A percentile compares a stretch with the other conserved stretches of the same genome.
phyloP scores from a whole-genome alignment of 2,797 vertebrate species.

The Craterocephalus amniculus region DNA sequence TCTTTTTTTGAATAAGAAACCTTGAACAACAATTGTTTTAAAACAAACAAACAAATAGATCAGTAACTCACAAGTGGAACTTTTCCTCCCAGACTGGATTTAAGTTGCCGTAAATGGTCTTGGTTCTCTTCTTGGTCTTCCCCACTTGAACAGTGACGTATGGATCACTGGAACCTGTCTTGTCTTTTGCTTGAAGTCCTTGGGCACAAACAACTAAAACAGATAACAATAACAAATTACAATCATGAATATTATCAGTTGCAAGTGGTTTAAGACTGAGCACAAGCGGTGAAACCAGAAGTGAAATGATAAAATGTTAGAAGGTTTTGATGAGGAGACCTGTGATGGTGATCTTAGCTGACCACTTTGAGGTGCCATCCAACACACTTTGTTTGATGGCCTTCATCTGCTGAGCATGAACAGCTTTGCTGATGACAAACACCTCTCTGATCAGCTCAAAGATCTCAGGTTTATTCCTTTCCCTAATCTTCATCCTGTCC shows the following conservation, averaged over 20 bases:
- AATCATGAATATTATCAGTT: neutral
- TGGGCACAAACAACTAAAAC: constrained; percentile 94
- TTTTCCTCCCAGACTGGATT: constrained; percentile 99
- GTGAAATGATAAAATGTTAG: neutral
- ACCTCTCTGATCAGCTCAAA: constrained; percentile 97
- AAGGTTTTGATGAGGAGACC: constrained; percentile 75
- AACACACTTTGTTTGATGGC: constrained; percentile 97
- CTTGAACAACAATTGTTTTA: neutral
- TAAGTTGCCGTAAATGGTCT: constrained; percentile 98
- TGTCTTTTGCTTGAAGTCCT: constrained; percentile 98
- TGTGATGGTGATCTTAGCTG: constrained; percentile 97
- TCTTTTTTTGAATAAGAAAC: neutral
- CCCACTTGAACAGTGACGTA: constrained; percentile 98
- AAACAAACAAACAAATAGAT: neutral
- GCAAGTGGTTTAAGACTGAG: neutral
- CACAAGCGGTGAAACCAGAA: neutral
- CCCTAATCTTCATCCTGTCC: constrained; percentile 98
- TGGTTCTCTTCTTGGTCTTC: constrained; percentile 98
- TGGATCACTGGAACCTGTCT: constrained; percentile 98
- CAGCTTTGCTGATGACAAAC: constrained; percentile 88
- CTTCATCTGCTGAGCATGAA: constrained; percentile 97
- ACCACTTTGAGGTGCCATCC: constrained; percentile 99
- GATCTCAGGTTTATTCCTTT: constrained; percentile 97
- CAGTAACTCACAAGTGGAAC: constrained; percentile 93
- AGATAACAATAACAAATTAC: constrained; percentile 41